Percentiles rank a stretch among this genome's conserved stretches.
Evolutionary conservation across 2,113 vertebrate genomes (phyloP).

Genomic region (Oreochromis tanganicae): DNA sequence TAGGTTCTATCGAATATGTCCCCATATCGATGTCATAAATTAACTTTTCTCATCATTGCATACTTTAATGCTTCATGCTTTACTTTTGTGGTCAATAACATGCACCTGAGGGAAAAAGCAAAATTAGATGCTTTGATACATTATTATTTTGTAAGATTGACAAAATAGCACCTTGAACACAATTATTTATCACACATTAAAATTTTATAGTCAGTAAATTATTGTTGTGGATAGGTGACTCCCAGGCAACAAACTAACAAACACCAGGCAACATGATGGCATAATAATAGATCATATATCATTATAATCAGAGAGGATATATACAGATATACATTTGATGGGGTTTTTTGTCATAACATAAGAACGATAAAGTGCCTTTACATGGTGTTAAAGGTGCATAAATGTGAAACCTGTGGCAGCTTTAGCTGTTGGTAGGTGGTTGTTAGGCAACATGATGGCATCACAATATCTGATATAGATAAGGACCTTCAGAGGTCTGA

Average conservation of each 20-base stretch:
- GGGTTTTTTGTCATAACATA: not conserved
- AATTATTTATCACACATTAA: not conserved
- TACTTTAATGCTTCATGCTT: not conserved
- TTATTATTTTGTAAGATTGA: not conserved
- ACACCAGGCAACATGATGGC: not conserved
- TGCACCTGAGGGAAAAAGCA: not conserved
- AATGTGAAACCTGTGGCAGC: not conserved
- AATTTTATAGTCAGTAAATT: not conserved
- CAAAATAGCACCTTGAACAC: not conserved
- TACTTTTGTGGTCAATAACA: not conserved
- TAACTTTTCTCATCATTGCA: fast-evolving
- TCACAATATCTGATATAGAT: not conserved
- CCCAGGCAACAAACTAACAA: not conserved
- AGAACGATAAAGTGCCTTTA: not conserved
- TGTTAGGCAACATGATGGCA: not conserved
- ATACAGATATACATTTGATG: fast-evolving
- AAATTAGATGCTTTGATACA: not conserved
- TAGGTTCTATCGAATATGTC: fast-evolving
- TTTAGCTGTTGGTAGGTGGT: not conserved
- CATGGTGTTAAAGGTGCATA: not conserved
- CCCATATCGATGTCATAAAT: not conserved
- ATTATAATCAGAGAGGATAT: not conserved
- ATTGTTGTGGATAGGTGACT: not conserved
- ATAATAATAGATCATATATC: not conserved
- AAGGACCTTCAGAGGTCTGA: not conserved